Percentiles rank a stretch among this genome's conserved stretches.
These are phyloP conservation scores for Sebastes vulpes DNA, from an alignment of 2,797 vertebrate genomes.

Conservation along the genomic window DNA sequence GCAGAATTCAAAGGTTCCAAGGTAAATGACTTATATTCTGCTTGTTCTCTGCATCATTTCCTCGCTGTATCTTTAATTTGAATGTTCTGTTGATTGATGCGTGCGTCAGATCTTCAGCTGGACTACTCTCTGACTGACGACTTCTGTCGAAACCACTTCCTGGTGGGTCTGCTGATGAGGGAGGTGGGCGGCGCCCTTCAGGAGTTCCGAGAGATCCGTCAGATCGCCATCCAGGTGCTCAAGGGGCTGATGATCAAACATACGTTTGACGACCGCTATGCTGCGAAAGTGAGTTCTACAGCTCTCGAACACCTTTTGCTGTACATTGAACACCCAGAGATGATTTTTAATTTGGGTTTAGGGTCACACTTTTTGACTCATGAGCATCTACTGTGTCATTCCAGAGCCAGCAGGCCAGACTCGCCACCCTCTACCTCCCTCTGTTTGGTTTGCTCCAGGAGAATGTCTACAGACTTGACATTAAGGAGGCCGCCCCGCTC, in stretches of 20 bases:
- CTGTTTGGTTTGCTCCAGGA: conserved; percentile 97
- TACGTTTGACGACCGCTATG: conserved; percentile 95
- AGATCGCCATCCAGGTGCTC: conserved; percentile 93
- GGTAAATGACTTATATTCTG: conserved; percentile 78
- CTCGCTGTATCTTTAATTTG: not conserved
- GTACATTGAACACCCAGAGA: not conserved
- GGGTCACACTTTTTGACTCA: not conserved
- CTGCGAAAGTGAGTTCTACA: conserved; percentile 87
- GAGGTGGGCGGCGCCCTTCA: conserved; percentile 95
- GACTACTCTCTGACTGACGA: conserved; percentile 97
- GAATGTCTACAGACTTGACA: conserved; percentile 93
- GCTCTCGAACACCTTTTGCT: not conserved
- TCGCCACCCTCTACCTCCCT: conserved; percentile 96
- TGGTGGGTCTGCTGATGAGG: conserved; percentile 93
- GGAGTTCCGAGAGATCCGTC: conserved; percentile 92
- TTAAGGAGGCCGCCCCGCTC: conserved; percentile 89
- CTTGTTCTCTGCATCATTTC: not conserved
- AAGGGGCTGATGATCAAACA: conserved; percentile 98
- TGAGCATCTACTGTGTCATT: conserved; percentile 40
- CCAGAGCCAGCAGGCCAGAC: conserved; percentile 95
- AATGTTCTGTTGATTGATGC: not conserved
- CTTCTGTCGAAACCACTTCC: conserved; percentile 98
- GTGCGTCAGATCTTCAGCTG: conserved; percentile 91
- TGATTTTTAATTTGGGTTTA: not conserved
- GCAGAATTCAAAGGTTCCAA: conserved; percentile 95